Evolutionary conservation across 2,113 vertebrate genomes (phyloP), one percentile per base, ranked within the genome.

Genomic region (Ancistrus triradiatus): DNA sequence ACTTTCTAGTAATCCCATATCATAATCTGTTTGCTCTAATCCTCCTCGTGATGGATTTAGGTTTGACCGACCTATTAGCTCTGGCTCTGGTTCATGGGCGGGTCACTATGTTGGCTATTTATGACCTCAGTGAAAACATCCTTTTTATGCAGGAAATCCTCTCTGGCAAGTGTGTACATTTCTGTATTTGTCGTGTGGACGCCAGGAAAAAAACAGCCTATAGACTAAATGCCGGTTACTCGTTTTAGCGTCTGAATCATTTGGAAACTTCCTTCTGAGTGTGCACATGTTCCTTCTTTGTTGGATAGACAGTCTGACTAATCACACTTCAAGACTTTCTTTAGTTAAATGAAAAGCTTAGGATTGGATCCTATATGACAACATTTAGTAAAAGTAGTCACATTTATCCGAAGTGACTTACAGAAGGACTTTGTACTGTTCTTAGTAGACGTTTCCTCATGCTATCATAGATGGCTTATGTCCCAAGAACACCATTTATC

Each of bases 151-250:
- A 56, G 73, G 73, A 72, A 65, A 75, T 72, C 60, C 49, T 27
- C 15, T 61, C 44, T 33, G 47, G 49, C 48, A 31, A 61, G 66
- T 43, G 22, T 59, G 65, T 65, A 43, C 27, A 44, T 28, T 46
- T 55, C n/a, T 53, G 35, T 67, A 38, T 63, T 64, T 63, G 64
- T 61, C 72, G 50, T 64, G 17, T 52, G 69, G 65, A 57, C 52
- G 65, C 61, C 60, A 72, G 73, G 69, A 75, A 72, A 72, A 71
- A 75, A 42, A 75, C 65, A 72, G 57, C 22, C 49, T 49, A 51
- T 60, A 17, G 27, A 19, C 58, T 27, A 40, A 63, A 38, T 31
- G 37, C 51, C 44, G 33, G 60, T 61, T 75, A 31, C 73, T 69
- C 17, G 50, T 72, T 71, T 72, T 66, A 75, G 73, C 50, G 22